Base-by-base conservation (phyloP, 2,797 vertebrate species). In the Tapirus indicus region DNA sequence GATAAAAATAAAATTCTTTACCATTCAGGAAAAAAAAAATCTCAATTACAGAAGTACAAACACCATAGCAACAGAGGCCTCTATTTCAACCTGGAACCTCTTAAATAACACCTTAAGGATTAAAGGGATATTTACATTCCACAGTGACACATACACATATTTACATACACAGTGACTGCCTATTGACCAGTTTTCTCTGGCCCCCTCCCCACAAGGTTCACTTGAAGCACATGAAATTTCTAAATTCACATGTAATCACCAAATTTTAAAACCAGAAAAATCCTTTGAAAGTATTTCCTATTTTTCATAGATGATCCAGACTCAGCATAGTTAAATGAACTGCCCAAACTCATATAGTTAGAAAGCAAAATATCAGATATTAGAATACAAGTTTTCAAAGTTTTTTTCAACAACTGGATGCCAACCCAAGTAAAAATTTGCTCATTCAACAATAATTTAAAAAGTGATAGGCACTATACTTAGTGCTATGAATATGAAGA, bases 1-100 rank as follows among this genome's bases (percentile, higher is more conserved):
- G 72, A 79, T 58, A 95, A 96, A 97, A 85, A 66, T 86, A 87
- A 54, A 74, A 71, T 60, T 96, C 27, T 52, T 80, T 68, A 84
- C 54, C 79, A 88, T 83, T 87, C 29, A 75, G 11, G 49, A 52
- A 32, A 23, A 41, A 23, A 41, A 80, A 72, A 91, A 66, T 71
- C 9, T 71, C 21, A 92, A 47, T 86, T 92, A 78, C 38, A 97
- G 62, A 68, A 91, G 80, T 75, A 74, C 25, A 84, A 94, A 78
- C 41, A 85, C 20, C 49, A 69, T 44, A 12, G 71, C 52, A 97
- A 95, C 21, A 88, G 23, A 93, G 18, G 44, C 32, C 49, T 78
- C 64, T 88, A 91, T 80, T 93, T 91, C 49, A 75, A 80, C 25
- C 11, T 44, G 80, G n/a, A 83, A 84, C 11, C 32, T 56, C 18